phyloP scores from a whole-genome alignment of 2,888 invertebrate species.

The Phaonia tiefii region DNA sequence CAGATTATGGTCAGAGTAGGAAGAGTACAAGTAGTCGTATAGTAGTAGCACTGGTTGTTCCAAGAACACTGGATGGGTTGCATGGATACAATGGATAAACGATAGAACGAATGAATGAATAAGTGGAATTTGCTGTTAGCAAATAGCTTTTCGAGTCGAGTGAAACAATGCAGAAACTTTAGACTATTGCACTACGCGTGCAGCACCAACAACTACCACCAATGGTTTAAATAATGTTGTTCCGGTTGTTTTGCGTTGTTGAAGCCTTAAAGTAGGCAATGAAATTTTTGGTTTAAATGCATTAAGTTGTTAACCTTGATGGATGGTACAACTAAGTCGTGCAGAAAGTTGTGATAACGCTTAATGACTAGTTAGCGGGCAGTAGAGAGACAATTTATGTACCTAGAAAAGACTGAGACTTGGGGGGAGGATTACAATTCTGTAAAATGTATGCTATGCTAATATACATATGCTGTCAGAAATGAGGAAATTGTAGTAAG shows the following conservation, averaged over 20 bases:
- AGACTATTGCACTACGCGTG: too few relatives aligned
- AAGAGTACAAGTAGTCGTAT: too few relatives aligned
- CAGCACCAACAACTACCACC: too few relatives aligned
- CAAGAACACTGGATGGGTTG: background rate
- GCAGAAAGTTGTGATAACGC: slow-evolving; percentile 20
- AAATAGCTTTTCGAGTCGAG: background rate
- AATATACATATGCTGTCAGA: too few relatives aligned
- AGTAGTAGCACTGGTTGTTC: background rate
- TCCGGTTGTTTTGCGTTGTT: slow-evolving; percentile 2
- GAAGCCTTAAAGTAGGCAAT: slow-evolving; percentile 5
- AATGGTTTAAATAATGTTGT: background rate
- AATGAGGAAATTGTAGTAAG: too few relatives aligned
- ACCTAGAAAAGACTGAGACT: too few relatives aligned
- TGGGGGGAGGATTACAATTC: too few relatives aligned
- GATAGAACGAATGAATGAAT: slow-evolving; percentile 14
- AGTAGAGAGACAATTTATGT: too few relatives aligned
- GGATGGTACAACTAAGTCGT: slow-evolving; percentile 14
- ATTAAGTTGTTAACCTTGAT: slow-evolving; percentile 37
- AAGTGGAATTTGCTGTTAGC: slow-evolving; percentile 19
- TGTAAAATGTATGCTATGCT: too few relatives aligned
- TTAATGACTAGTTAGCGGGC: too few relatives aligned
- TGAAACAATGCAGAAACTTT: background rate
- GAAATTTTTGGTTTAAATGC: slow-evolving; percentile 12
- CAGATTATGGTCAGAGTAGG: slow-evolving; percentile 36
- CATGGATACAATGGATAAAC: background rate